These are phyloP conservation scores for Falco concolor DNA, from an alignment of 2,797 vertebrate species.

Conservation along the genomic window DNA sequence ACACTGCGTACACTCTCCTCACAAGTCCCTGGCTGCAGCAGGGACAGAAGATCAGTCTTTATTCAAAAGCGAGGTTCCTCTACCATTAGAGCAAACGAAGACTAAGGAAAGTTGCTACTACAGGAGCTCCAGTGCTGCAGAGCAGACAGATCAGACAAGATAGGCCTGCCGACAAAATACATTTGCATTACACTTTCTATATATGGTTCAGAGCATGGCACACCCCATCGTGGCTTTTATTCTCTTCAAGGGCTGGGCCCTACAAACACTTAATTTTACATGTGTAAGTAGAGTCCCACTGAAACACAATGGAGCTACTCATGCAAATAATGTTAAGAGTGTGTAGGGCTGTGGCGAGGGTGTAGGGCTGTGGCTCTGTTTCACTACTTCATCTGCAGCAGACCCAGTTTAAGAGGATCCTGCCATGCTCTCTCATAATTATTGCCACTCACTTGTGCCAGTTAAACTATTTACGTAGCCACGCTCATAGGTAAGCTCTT, in stretches of 20 bases:
- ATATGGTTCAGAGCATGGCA: conserved; percentile 29
- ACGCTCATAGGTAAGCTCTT: not conserved
- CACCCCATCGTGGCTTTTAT: not conserved
- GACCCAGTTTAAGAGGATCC: conserved; percentile 29
- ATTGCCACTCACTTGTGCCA: not conserved
- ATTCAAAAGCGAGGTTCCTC: not conserved
- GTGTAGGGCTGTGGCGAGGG: not conserved
- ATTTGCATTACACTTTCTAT: conserved; percentile 28
- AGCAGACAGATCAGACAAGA: not conserved
- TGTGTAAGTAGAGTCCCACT: conserved; percentile 36
- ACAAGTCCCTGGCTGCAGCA: not conserved
- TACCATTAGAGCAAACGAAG: not conserved
- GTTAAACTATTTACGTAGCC: not conserved
- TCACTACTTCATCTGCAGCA: conserved; percentile 6
- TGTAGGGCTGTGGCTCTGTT: conserved; percentile 1
- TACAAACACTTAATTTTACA: conserved; percentile 46
- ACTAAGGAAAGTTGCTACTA: not conserved
- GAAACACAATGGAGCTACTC: conserved; percentile 52
- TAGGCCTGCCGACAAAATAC: not conserved
- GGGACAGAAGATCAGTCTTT: not conserved
- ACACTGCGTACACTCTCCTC: not conserved
- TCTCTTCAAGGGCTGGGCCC: conserved; percentile 20
- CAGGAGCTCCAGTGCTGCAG: not conserved
- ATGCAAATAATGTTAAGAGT: conserved; percentile 35
- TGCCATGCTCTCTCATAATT: not conserved